A percentile compares a stretch with the other conserved stretches of the same genome.
Evolutionary conservation across 2,113 vertebrate genomes (phyloP).

Genomic region (Hemicordylus capensis): DNA sequence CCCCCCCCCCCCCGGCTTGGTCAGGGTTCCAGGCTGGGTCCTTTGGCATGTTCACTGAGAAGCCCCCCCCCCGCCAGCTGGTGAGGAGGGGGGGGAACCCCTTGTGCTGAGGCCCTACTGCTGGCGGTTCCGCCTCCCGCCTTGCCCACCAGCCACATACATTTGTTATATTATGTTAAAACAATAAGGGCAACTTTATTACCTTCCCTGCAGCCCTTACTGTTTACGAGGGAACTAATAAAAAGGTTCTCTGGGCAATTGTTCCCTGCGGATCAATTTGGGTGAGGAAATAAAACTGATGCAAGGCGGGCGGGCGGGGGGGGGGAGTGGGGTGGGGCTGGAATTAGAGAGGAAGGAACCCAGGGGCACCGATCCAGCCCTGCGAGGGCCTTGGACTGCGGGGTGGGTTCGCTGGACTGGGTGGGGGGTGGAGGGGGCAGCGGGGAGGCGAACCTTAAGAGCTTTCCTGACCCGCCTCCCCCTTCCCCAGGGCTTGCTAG

Average conservation of each 20-base stretch:
- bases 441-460: not conserved
- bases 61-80: too few relatives aligned
- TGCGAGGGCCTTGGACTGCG: not conserved
- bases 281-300: constrained; percentile 69
- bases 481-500: constrained; percentile 14
- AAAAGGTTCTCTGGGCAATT: constrained; percentile 77
- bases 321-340: too few relatives aligned
- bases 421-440: not conserved
- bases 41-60: too few relatives aligned
- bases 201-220: constrained; percentile 68
- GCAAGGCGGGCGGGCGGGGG: not conserved
- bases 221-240: constrained; percentile 76
- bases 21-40: too few relatives aligned
- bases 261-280: constrained; percentile 73
- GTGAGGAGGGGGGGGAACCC: too few relatives aligned
- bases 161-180: constrained; percentile 29
- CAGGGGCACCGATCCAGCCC: constrained; percentile 32
- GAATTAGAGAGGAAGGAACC: constrained; percentile 37
- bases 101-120: too few relatives aligned
- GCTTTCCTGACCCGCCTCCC: not conserved
- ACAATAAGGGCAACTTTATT: constrained; percentile 49
- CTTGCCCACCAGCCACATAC: not conserved
- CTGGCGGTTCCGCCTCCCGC: rapidly evolving
- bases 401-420: not conserved
- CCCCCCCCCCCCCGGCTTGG: too few relatives aligned